Conservation (phyloP, 2,113 vertebrate genomes). For the Lophotis ruficrista region DNA sequence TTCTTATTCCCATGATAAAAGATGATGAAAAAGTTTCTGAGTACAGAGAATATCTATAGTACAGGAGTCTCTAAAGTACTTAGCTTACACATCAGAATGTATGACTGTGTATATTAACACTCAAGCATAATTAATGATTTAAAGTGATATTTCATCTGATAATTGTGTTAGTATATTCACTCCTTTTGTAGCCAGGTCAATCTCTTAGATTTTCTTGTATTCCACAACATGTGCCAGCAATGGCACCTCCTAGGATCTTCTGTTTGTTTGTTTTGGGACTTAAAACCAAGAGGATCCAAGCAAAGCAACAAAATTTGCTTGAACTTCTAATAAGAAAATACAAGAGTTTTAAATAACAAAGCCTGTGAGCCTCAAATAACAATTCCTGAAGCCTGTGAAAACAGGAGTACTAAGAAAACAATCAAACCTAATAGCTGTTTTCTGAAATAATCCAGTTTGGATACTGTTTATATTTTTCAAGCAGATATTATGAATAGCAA, state of each 20-base stretch:
- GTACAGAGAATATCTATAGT: background rate
- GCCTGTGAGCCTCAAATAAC: background rate
- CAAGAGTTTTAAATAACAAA: background rate
- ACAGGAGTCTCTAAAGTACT: background rate
- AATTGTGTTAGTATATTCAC: background rate
- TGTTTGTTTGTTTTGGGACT: background rate
- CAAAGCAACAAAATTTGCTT: background rate
- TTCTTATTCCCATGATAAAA: background rate
- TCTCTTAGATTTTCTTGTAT: background rate
- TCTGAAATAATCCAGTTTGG: background rate
- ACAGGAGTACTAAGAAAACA: background rate
- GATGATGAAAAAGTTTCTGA: background rate
- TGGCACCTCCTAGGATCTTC: background rate
- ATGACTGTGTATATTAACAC: background rate
- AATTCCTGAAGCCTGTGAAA: background rate
- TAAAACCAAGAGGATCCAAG: background rate
- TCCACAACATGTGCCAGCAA: background rate
- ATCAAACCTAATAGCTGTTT: background rate
- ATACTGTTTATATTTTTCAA: background rate
- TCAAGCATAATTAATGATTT: background rate
- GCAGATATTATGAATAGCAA: background rate
- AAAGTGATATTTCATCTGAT: background rate
- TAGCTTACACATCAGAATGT: background rate
- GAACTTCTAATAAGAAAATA: background rate
- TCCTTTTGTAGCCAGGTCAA: background rate